Percentiles rank a stretch among this genome's conserved stretches.
phyloP scores from a whole-genome alignment of 2,797 vertebrate species.

The Notolabrus celidotus region DNA sequence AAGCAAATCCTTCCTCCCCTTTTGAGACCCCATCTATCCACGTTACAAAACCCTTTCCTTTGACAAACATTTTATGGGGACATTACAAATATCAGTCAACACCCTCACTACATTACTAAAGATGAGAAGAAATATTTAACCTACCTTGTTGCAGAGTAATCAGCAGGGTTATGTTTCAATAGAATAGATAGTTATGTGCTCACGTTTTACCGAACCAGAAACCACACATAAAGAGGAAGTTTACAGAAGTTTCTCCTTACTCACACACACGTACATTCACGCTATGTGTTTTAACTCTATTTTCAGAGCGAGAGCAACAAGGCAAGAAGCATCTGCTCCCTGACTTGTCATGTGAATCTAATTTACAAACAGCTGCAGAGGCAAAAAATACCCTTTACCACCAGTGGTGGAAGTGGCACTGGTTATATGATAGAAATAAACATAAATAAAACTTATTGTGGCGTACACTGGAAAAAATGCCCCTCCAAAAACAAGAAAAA shows the following conservation, averaged over 20 bases:
- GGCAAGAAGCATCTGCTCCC: conserved; percentile 3
- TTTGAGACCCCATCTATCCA: background rate
- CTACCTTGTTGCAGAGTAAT: conserved; percentile 47
- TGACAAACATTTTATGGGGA: background rate
- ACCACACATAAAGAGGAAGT: conserved; percentile 55
- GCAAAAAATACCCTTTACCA: conserved; percentile 21
- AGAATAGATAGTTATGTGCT: conserved; percentile 1
- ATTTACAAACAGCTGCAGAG: conserved; percentile 50
- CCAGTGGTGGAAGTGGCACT: background rate
- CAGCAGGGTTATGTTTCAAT: background rate
- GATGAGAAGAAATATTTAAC: background rate
- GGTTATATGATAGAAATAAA: background rate
- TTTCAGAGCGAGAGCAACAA: background rate
- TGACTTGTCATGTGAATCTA: conserved; percentile 66
- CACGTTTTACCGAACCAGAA: background rate
- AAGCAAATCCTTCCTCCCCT: background rate
- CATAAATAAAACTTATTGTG: background rate
- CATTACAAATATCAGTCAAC: background rate
- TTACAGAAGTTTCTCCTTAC: conserved; percentile 20
- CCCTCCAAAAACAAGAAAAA: too few species aligned
- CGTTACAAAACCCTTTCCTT: background rate
- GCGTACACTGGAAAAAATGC: too few species aligned
- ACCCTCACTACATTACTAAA: background rate
- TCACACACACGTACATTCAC: background rate
- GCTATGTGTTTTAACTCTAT: background rate